Conservation (phyloP, 2,888 invertebrate genomes). For the Idaea dimidiata region DNA sequence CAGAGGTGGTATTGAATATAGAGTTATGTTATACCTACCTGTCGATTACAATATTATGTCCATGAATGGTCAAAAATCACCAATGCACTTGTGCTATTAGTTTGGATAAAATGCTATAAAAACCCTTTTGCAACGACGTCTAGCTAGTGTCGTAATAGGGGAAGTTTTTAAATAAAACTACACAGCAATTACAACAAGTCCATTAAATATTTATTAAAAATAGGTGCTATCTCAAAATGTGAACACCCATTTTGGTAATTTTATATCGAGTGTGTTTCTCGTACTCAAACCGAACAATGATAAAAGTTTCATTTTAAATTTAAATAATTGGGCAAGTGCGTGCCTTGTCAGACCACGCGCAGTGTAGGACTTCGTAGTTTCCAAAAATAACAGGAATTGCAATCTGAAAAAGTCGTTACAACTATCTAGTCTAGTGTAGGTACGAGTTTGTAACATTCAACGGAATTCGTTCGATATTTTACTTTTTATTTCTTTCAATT, state of each 20-base stretch:
- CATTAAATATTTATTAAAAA: slow-evolving; percentile 22
- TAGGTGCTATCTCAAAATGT: slow-evolving; percentile 24
- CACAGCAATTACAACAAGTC: slow-evolving; percentile 12
- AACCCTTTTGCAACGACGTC: slow-evolving; percentile 9
- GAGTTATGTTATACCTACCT: slow-evolving; percentile 7
- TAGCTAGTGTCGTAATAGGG: slow-evolving; percentile 6
- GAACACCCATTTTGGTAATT: slow-evolving; percentile 13
- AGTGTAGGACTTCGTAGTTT: too few relatives aligned
- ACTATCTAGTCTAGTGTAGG: too few relatives aligned
- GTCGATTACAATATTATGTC: slow-evolving; percentile 17
- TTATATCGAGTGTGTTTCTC: slow-evolving; percentile 20
- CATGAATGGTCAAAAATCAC: slow-evolving; percentile 23
- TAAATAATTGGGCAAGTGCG: too few relatives aligned
- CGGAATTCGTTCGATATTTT: too few relatives aligned
- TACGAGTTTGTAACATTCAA: too few relatives aligned
- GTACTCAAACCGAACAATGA: slow-evolving; percentile 14
- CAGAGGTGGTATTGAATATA: not conserved
- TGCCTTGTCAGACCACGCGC: too few relatives aligned
- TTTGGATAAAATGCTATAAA: slow-evolving; percentile 20
- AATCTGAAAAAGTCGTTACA: too few relatives aligned
- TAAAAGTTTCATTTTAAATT: slow-evolving; percentile 26
- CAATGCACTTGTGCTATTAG: slow-evolving; percentile 13
- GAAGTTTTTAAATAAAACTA: not conserved
- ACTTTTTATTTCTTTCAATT: too few relatives aligned
- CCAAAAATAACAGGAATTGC: too few relatives aligned